Percentiles rank a stretch among this genome's conserved stretches.
phyloP scores from a whole-genome alignment of 1,140 invertebrate genomes.

The Aphelenchoides besseyi region DNA sequence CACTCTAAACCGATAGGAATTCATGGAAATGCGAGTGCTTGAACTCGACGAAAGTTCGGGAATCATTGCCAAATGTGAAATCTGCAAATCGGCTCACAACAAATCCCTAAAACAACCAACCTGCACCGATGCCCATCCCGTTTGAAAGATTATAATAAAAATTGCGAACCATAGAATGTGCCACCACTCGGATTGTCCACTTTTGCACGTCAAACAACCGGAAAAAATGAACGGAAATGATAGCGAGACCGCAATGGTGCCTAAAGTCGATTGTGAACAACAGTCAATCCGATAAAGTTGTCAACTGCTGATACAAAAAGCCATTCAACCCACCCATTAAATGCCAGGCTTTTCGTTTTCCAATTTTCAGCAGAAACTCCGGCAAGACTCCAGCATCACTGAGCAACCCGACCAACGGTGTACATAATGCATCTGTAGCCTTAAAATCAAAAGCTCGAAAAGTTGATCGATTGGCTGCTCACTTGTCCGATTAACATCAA shows the following conservation, averaged over 20 bases:
- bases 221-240: conserved; percentile 88
- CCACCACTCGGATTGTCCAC: conserved; percentile 69
- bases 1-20: conserved; percentile 25
- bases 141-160: conserved; percentile 89
- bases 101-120: conserved; percentile 32
- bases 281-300: neutral
- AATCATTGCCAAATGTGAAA: conserved; percentile 86
- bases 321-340: conserved; percentile 71
- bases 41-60: conserved; percentile 65
- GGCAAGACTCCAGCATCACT: conserved; percentile 72
- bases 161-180: conserved; percentile 81
- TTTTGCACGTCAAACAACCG: conserved; percentile 73
- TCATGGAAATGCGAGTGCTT: conserved; percentile 42
- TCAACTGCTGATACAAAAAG: no score
- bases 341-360: conserved; percentile 85
- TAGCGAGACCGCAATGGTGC: conserved; percentile 74
- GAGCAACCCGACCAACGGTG: conserved; percentile 81
- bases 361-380: conserved; percentile 70
- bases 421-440: conserved; percentile 80
- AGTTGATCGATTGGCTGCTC: conserved; percentile 40
- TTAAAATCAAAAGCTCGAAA: conserved; percentile 49
- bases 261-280: conserved; percentile 62
- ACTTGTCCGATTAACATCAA: conserved; percentile 78
- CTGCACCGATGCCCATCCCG: conserved; percentile 86
- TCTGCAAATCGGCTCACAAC: conserved; percentile 69